These are phyloP conservation scores for Synergus japonicus DNA, from an alignment of 2,888 invertebrate species.

Conservation along the genomic window DNA sequence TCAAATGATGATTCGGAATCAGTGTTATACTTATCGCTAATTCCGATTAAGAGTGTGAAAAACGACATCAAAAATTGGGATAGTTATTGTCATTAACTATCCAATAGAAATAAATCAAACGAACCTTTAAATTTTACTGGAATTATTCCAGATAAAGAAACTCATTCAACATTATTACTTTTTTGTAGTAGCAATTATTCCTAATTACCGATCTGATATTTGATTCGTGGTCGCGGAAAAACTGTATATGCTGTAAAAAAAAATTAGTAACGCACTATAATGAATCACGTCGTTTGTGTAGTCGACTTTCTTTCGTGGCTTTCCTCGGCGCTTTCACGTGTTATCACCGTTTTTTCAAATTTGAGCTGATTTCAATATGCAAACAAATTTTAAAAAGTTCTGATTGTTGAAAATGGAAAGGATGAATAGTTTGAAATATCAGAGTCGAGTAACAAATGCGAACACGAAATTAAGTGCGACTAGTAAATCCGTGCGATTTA, in stretches of 20 bases:
- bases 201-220: neutral
- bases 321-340: neutral
- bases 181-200: neutral
- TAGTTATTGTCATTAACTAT: too few relatives aligned
- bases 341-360: neutral
- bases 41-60: too few relatives aligned
- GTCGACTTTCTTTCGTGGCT: neutral
- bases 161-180: neutral
- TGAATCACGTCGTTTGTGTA: neutral
- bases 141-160: neutral
- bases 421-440: neutral
- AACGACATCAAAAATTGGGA: too few relatives aligned
- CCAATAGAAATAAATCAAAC: neutral
- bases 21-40: too few relatives aligned
- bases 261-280: neutral
- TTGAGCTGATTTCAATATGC: neutral
- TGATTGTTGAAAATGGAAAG: neutral
- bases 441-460: neutral
- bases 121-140: neutral
- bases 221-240: neutral
- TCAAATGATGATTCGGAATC: too few relatives aligned
- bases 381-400: neutral
- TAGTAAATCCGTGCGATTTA: neutral
- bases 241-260: neutral
- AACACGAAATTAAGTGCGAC: neutral